Base-by-base conservation (phyloP, 1,140 invertebrate genomes). In the Tenebrio molitor region DNA sequence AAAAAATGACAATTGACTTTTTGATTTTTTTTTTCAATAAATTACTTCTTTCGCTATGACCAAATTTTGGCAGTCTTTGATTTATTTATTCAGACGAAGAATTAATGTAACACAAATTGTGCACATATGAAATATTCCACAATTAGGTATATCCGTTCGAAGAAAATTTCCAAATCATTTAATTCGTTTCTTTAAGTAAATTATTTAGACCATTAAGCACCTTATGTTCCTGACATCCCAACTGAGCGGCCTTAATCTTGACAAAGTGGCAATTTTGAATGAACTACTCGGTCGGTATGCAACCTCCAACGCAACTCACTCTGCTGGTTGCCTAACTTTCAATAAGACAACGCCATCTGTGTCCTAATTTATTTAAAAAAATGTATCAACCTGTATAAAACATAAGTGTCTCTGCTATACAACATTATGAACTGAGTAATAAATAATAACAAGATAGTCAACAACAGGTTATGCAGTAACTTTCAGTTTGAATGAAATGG, bases 401-500 rank as follows among this genome's bases (percentile, higher is more conserved):
- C 50, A 50, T 33, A 33, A 33, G 4, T 50, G 44, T n/a, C n/a
- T n/a, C n/a, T n/a, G n/a, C n/a, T n/a, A n/a, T n/a, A n/a, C n/a
- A n/a, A n/a, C n/a, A n/a, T n/a, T n/a, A n/a, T 58, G 50, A 58
- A 29, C 12, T 58, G 23, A 58, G 19, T 50, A 46, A 53, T 53
- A 58, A 58, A 39, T 39, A 39, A 39, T 39, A 39, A 39, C 36
- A n/a, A 58, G 29, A 58, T 29, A 17, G 17, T 42, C 41, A 44
- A 66, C 42, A 66, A 65, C 16, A 53, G 66, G 1, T 76, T 71
- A 79, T 33, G 75, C 73, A 17, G 75, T 69, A 67, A 79, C 74
- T 77, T 78, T 78, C 41, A 96, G 88, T 82, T 93, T 95, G 72
- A 90, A 91, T 44, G 90, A 90, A 77, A 96, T 91, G 7, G 96